phyloP scores from a whole-genome alignment of 2,113 vertebrate species.

The Pomatostomus ruficeps region DNA sequence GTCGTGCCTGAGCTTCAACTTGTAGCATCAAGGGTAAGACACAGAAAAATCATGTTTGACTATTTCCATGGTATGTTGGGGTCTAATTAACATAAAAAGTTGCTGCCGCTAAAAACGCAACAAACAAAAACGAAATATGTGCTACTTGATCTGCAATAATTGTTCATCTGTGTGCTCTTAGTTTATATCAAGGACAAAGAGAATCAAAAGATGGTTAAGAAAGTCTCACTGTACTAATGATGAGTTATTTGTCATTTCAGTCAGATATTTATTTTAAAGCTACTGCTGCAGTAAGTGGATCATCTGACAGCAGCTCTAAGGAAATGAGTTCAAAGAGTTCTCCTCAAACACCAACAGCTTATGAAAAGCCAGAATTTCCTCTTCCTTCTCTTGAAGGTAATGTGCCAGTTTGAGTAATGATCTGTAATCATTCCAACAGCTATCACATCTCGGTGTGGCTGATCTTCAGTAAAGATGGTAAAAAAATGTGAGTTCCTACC shows the following conservation, averaged over 20 bases:
- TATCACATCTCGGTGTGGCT: background rate
- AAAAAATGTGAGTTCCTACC: background rate
- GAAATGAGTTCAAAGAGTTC: slow-evolving; percentile 87
- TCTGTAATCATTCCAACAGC: background rate
- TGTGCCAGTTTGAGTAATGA: background rate
- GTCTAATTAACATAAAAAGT: background rate
- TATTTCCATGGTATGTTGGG: background rate
- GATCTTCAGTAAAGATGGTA: background rate
- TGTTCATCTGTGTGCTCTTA: background rate
- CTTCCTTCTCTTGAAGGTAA: slow-evolving; percentile 88
- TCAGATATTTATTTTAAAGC: slow-evolving; percentile 97
- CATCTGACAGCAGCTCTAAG: slow-evolving; percentile 87
- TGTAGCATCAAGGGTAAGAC: slow-evolving; percentile 88
- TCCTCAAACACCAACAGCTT: slow-evolving; percentile 87
- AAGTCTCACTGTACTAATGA: background rate
- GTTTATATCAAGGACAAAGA: background rate
- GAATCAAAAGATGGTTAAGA: background rate
- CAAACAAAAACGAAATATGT: background rate
- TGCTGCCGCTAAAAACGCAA: background rate
- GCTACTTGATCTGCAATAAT: background rate
- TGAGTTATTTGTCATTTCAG: slow-evolving; percentile 68
- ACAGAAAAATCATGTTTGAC: background rate
- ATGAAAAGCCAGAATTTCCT: slow-evolving; percentile 83
- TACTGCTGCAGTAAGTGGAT: slow-evolving; percentile 78
- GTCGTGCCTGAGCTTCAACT: slow-evolving; percentile 94